Conservation (phyloP, 2,797 vertebrate species). For the Anisognathus igniventris region DNA sequence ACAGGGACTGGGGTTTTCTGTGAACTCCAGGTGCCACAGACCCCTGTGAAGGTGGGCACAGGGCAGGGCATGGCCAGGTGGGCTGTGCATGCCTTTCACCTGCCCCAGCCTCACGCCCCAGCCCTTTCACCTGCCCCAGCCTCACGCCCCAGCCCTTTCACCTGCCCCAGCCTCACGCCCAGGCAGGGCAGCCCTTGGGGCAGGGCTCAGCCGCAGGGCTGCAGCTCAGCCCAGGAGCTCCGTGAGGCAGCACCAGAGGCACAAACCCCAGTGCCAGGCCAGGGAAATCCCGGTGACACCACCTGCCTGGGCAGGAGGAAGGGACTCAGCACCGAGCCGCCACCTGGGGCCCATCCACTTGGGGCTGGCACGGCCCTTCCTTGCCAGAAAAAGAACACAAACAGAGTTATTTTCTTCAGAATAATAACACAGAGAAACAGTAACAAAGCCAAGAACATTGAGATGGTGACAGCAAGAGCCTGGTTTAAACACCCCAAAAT, state of each 20-base stretch:
- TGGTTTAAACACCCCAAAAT: conserved; percentile 18
- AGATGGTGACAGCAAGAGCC: conserved; percentile 26
- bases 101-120: no score
- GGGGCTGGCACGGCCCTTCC: neutral
- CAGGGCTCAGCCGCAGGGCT: neutral
- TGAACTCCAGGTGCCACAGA: neutral
- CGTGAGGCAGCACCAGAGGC: neutral
- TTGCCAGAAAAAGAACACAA: neutral
- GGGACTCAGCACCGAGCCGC: neutral
- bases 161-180: neutral
- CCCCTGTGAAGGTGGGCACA: rapidly evolving
- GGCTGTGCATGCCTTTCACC: no score
- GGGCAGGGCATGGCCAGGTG: neutral
- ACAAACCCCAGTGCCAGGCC: rapidly evolving
- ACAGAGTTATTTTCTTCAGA: conserved; percentile 3
- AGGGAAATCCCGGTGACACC: neutral
- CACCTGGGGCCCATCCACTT: neutral
- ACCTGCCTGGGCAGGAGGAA: neutral
- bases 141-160: neutral
- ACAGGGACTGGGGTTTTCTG: rapidly evolving
- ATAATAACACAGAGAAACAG: conserved; percentile 14
- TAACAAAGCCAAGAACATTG: conserved; percentile 38
- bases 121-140: no score
- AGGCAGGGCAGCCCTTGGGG: neutral
- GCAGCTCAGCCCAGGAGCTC: neutral